Percentiles rank a stretch among this genome's conserved stretches.
Evolutionary conservation across 2,797 vertebrate genomes (phyloP).

Genomic region (Nannoperca australis): DNA sequence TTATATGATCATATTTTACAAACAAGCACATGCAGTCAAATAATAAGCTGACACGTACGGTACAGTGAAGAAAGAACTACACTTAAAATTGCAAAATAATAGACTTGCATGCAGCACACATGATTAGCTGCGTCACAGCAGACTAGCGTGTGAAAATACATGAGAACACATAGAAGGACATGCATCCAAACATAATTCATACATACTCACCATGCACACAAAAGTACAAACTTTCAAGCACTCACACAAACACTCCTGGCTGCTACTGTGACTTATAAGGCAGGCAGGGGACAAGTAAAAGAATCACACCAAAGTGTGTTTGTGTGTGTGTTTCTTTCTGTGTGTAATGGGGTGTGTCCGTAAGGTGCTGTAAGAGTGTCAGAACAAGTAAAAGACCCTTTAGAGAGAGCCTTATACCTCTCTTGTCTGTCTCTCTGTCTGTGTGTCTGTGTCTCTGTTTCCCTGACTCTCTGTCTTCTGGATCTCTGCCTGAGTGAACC

Average conservation of each 20-base stretch:
- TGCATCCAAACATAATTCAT: neutral
- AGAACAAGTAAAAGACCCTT: constrained; percentile 58
- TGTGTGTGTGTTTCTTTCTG: constrained; percentile 39
- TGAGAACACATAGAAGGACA: neutral
- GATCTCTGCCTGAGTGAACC: constrained; percentile 23
- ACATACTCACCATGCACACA: neutral
- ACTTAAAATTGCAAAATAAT: neutral
- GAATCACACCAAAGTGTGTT: constrained; percentile 30
- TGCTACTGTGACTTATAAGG: constrained; percentile 25
- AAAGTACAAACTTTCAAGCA: neutral
- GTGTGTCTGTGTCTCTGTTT: constrained; percentile 2
- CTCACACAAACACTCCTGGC: constrained; percentile 13
- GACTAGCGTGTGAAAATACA: neutral
- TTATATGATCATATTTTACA: constrained; percentile 15
- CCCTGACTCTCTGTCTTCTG: constrained; percentile 25
- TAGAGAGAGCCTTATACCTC: constrained; percentile 40
- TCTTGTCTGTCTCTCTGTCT: constrained; percentile 21
- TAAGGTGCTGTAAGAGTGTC: constrained; percentile 54
- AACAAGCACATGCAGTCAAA: neutral
- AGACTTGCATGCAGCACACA: neutral
- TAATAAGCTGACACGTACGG: neutral
- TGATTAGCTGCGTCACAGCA: neutral
- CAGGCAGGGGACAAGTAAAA: constrained; percentile 32
- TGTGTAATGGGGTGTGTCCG: constrained; percentile 59
- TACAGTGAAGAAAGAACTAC: neutral